Evolutionary conservation across 2,797 vertebrate genomes (phyloP).

Genomic region (Peromyscus aztecus): DNA sequence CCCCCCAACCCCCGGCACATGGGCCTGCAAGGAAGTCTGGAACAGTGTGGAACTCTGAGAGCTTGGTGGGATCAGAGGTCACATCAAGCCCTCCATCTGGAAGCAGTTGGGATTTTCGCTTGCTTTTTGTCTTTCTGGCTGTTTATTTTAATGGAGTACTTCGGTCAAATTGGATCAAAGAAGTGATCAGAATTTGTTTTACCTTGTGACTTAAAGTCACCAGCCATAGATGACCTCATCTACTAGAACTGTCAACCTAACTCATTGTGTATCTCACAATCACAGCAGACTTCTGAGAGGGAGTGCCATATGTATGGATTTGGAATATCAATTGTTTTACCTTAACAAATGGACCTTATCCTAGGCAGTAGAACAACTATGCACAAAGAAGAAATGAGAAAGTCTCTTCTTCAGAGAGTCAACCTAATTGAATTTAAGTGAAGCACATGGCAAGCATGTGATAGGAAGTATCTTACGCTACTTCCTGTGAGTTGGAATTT

Average conservation of each 20-base stretch:
- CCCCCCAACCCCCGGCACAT: rapidly evolving
- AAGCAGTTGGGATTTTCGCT: not conserved
- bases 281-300: not conserved
- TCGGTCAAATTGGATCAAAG: not conserved
- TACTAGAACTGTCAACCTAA: not conserved
- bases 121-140: not conserved
- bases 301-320: not conserved
- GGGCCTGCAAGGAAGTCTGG: not conserved
- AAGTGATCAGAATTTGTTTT: not conserved
- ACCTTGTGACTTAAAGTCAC: not conserved
- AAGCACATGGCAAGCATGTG: not conserved
- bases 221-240: not conserved
- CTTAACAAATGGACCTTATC: not conserved
- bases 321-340: not conserved
- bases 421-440: not conserved
- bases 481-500: not conserved
- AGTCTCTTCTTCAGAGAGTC: not conserved
- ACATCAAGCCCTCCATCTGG: not conserved
- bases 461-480: not conserved
- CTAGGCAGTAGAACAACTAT: not conserved
- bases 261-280: not conserved
- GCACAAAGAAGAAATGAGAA: not conserved
- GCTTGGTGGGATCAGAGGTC: not conserved
- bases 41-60: too few species aligned
- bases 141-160: not conserved